Conservation (phyloP, 35 echinoderm and acorn worm species). For the Apostichopus parvimensis region DNA sequence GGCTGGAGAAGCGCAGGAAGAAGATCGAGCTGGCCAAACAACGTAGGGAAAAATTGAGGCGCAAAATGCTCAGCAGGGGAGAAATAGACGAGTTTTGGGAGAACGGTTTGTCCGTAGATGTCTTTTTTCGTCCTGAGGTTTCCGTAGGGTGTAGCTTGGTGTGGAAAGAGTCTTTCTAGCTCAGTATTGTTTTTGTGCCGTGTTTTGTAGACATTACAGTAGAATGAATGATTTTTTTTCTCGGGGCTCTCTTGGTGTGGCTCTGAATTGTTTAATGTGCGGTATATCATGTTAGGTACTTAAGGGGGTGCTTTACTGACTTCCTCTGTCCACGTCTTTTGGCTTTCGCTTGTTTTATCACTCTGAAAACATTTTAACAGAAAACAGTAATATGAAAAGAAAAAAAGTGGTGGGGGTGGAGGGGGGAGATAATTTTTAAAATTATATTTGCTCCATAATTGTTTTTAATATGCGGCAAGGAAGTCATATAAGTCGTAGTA, state of each 20-base stretch:
- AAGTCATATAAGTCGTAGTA: too few relatives aligned
- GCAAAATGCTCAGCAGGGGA: slow-evolving; percentile 35
- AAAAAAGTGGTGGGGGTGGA: too few relatives aligned
- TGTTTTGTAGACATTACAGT: neutral
- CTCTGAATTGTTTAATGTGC: neutral
- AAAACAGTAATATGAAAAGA: too few relatives aligned
- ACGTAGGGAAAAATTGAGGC: slow-evolving; percentile 73
- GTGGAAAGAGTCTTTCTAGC: neutral
- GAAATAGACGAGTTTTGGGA: slow-evolving; percentile 36
- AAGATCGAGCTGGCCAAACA: slow-evolving; percentile 87
- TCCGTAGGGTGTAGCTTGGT: neutral
- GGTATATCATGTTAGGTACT: neutral
- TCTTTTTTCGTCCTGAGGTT: neutral
- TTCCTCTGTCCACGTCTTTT: too few relatives aligned
- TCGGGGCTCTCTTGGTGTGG: neutral
- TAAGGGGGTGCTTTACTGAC: too few relatives aligned
- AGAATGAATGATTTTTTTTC: too few relatives aligned
- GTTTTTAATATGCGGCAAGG: too few relatives aligned
- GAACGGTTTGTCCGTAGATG: slow-evolving; percentile 65
- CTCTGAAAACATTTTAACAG: too few relatives aligned
- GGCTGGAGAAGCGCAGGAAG: slow-evolving; percentile 71
- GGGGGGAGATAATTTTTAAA: too few relatives aligned
- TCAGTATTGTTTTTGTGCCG: neutral
- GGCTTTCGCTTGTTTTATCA: too few relatives aligned
- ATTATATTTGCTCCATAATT: too few relatives aligned